These are phyloP conservation scores for Drosophila malerkotliana DNA, from an alignment of 1,140 invertebrate genomes.

Conservation along the genomic window DNA sequence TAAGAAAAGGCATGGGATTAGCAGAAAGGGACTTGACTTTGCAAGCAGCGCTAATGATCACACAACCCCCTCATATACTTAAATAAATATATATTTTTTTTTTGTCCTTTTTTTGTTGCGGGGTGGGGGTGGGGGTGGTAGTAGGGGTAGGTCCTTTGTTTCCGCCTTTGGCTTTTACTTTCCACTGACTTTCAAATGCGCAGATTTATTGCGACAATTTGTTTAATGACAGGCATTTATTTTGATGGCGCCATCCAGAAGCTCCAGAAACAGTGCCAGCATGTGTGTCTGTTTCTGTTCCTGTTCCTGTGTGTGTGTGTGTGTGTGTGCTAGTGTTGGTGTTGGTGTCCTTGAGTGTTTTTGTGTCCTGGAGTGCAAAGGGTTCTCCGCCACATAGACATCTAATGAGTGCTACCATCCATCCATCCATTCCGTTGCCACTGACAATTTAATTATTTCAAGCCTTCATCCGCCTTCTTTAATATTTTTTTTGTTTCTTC, in stretches of 20 bases:
- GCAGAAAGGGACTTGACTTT: conserved; percentile 14
- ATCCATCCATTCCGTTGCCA: conserved; percentile 51
- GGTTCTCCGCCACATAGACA: conserved; percentile 46
- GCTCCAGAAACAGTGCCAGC: not conserved
- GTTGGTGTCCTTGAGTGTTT: not conserved
- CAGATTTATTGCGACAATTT: conserved; percentile 83
- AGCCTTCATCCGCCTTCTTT: conserved; percentile 38
- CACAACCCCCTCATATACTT: conserved; percentile 11
- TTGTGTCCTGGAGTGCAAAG: conserved; percentile 38
- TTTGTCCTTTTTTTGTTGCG: not conserved
- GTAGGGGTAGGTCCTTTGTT: conserved; percentile 13
- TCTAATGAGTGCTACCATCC: conserved; percentile 49
- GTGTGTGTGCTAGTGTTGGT: not conserved
- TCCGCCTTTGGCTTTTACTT: conserved; percentile 57
- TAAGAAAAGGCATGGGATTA: not conserved
- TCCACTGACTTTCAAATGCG: conserved; percentile 73
- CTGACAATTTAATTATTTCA: conserved; percentile 80
- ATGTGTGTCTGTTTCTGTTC: conserved; percentile 1
- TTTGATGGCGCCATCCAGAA: conserved; percentile 69
- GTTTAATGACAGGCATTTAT: conserved; percentile 83
- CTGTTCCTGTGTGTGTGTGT: not conserved
- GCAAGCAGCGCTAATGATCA: conserved; percentile 39
- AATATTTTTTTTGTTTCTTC: not conserved
- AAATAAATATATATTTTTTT: conserved; percentile 4
- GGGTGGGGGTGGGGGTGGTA: not conserved